phyloP scores from a whole-genome alignment of 2,113 vertebrate genomes.

The Nothocercus julius region DNA sequence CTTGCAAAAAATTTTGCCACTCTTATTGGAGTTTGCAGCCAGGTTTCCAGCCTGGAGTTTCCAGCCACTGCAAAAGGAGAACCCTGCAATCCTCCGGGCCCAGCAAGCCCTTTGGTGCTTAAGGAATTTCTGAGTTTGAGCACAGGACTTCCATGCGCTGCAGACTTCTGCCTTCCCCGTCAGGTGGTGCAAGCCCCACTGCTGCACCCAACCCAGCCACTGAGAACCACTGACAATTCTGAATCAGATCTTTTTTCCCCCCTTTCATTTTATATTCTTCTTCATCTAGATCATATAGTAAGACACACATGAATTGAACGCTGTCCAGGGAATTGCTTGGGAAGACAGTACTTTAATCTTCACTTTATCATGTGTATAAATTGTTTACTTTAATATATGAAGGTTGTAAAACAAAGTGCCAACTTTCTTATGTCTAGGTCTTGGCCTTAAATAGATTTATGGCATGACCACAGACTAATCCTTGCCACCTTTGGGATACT shows the following conservation, averaged over 20 bases:
- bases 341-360: not conserved
- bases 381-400: not conserved
- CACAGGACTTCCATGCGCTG: not conserved
- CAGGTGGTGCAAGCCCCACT: not conserved
- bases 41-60: too few relatives aligned
- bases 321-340: not conserved
- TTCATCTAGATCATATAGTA: not conserved
- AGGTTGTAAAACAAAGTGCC: not conserved
- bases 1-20: not conserved
- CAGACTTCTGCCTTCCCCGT: not conserved
- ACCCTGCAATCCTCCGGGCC: too few relatives aligned
- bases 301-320: not conserved
- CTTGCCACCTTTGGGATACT: not conserved
- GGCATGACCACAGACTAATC: not conserved
- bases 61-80: too few relatives aligned
- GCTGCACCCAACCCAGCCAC: not conserved
- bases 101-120: fast-evolving
- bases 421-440: not conserved
- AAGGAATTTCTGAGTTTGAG: not conserved
- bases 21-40: not conserved
- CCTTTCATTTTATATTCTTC: not conserved
- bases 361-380: not conserved
- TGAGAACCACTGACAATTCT: not conserved
- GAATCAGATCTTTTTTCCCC: not conserved
- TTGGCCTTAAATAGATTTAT: not conserved